Conservation (phyloP, 2,113 vertebrate genomes). For the Pseudopipra pipra region DNA sequence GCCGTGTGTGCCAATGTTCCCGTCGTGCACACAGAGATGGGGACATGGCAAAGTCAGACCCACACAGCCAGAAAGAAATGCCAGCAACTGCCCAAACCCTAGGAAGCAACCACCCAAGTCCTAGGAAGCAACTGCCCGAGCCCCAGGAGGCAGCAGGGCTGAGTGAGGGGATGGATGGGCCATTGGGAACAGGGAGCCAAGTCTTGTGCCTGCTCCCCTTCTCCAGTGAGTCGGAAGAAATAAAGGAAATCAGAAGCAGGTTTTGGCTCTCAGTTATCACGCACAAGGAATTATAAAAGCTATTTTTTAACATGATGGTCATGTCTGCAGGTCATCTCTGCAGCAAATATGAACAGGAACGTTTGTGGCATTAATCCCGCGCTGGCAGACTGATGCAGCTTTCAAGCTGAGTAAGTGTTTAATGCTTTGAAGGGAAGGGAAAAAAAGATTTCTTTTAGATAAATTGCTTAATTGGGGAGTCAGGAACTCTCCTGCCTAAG, state of each 20-base stretch:
- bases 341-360: constrained; percentile 39
- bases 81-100: neutral
- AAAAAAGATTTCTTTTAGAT: constrained; percentile 41
- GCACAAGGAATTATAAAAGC: neutral
- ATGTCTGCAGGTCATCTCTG: constrained; percentile 46
- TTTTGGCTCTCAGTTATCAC: neutral
- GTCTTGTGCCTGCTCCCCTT: neutral
- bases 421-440: neutral
- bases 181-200: rapidly evolving
- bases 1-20: rapidly evolving
- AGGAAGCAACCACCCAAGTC: neutral
- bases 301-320: constrained; percentile 33
- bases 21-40: rapidly evolving
- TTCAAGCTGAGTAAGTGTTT: constrained; percentile 42
- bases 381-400: neutral
- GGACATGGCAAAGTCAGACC: neutral
- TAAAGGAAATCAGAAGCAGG: neutral
- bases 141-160: neutral
- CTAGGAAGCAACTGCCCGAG: neutral
- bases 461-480: constrained; percentile 54
- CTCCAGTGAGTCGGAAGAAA: neutral
- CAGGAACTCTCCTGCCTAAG: constrained; percentile 29
- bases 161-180: neutral
- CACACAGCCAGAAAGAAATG: rapidly evolving
- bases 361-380: constrained; percentile 14